Conservation (phyloP, 2,888 invertebrate species). For the Patella caerulea region DNA sequence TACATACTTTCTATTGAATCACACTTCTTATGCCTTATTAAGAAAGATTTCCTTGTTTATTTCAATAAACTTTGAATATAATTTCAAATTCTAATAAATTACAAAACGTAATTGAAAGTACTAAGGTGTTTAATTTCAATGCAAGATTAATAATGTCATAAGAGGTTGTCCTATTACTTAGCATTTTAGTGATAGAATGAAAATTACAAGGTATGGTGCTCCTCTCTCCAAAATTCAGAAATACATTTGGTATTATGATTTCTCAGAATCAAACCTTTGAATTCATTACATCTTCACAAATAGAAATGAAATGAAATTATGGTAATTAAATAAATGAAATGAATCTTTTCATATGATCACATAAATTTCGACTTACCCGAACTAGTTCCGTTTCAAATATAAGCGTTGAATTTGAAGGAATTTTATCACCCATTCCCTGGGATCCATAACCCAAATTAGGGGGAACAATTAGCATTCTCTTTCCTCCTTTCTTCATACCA, state of each 20-base stretch:
- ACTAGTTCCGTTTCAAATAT: slow-evolving; percentile 67
- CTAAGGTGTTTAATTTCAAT: too few relatives aligned
- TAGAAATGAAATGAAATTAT: neutral
- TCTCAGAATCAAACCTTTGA: neutral
- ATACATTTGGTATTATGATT: neutral
- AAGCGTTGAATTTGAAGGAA: slow-evolving; percentile 68
- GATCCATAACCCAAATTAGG: slow-evolving; percentile 66
- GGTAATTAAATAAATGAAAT: slow-evolving; percentile 5
- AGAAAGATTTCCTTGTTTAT: too few relatives aligned
- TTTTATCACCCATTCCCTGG: slow-evolving; percentile 60
- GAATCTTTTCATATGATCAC: too few relatives aligned
- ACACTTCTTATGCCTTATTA: too few relatives aligned
- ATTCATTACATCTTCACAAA: neutral
- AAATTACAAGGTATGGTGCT: too few relatives aligned
- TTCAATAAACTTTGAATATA: too few relatives aligned
- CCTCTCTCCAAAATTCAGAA: neutral
- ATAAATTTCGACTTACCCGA: slow-evolving; percentile 56
- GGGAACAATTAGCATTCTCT: slow-evolving; percentile 66
- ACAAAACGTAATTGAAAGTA: too few relatives aligned
- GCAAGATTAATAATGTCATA: too few relatives aligned
- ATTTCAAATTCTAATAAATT: too few relatives aligned
- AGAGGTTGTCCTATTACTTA: too few relatives aligned
- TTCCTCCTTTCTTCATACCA: slow-evolving; percentile 68
- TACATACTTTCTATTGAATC: too few relatives aligned
- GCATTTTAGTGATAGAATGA: too few relatives aligned